Conservation (phyloP, 2,797 vertebrate genomes). For the Coregonus ussuriensis region DNA sequence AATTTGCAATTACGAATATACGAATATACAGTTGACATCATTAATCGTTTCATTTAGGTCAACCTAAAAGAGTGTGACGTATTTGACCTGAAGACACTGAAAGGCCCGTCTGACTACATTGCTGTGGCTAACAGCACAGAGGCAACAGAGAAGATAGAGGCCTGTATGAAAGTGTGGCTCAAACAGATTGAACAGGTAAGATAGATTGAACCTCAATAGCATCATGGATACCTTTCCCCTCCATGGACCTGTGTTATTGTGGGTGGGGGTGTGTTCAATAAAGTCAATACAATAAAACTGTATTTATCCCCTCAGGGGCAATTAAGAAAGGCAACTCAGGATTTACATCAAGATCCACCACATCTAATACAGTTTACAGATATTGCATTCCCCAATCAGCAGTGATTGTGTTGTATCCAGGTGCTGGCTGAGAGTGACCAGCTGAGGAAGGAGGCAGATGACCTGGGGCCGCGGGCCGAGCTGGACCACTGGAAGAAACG, state of each 20-base stretch:
- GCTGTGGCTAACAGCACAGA: slow-evolving; percentile 81
- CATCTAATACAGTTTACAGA: no score
- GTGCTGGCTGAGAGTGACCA: slow-evolving; percentile 91
- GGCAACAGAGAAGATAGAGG: slow-evolving; percentile 82
- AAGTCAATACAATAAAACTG: no score
- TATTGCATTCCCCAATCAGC: no score
- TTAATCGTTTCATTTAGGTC: slow-evolving; percentile 71
- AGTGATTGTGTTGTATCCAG: slow-evolving; percentile 59
- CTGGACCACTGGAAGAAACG: slow-evolving; percentile 94
- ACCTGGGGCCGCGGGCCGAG: slow-evolving; percentile 90
- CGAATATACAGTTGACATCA: slow-evolving; percentile 18
- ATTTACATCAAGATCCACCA: no score
- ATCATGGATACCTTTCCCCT: not conserved
- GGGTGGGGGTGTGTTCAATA: not conserved
- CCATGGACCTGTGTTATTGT: slow-evolving; percentile 9
- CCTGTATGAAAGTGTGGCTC: slow-evolving; percentile 90
- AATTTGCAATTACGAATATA: not conserved
- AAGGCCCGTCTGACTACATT: slow-evolving; percentile 84
- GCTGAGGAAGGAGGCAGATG: slow-evolving; percentile 89
- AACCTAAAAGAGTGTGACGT: slow-evolving; percentile 84
- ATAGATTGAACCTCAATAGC: not conserved
- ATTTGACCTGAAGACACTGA: slow-evolving; percentile 82
- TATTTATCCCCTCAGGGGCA: no score
- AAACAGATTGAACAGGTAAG: slow-evolving; percentile 92
- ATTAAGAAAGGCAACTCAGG: no score